Evolutionary conservation across 2,888 invertebrate species (phyloP), one percentile per base, ranked within the genome.

Genomic region (Dicycla oo): DNA sequence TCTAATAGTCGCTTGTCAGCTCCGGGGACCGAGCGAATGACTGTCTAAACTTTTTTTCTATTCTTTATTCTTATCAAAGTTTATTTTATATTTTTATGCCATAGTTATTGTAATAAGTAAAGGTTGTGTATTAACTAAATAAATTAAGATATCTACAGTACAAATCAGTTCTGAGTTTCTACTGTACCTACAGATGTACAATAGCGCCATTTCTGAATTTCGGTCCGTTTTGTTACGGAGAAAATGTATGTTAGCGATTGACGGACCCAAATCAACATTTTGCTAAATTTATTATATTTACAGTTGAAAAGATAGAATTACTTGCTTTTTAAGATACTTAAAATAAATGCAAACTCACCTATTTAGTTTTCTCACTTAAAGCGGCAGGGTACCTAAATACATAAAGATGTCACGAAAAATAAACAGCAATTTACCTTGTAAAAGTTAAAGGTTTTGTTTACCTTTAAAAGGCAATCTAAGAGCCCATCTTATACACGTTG

Each of bases 401-500:
- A 68, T 63, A 72, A 79, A 70, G 18, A 54, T 80, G 54, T 62
- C 69, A 54, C 53, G 57, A 58, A 80, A 82, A 83, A 80, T 56
- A 74, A 80, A 71, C 65, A 61, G 34, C 56, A 26, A 63, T 71
- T 75, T 75, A 67, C 75, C 47, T 63, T 57, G 60, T 47, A 67
- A 65, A 80, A 83, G 70, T 69, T 71, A 69, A 60, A 58, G 64
- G 58, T 74, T 83, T 80, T 75, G 70, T 74, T 80, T 81, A 75
- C 69, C 57, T 83, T 80, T 80, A 83, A 83, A 75, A 80, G 66
- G 75, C 75, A 81, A 81, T 80, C 69, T 75, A 71, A 75, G 67
- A 71, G 43, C 71, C 57, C 34, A 75, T 75, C 67, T 68, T 58
- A 67, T 58, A 67, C 51, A 72, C 45, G 67, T 62, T 61, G 60